Base-by-base conservation (phyloP, 1,140 invertebrate genomes). In the Zaprionus taronus region DNA sequence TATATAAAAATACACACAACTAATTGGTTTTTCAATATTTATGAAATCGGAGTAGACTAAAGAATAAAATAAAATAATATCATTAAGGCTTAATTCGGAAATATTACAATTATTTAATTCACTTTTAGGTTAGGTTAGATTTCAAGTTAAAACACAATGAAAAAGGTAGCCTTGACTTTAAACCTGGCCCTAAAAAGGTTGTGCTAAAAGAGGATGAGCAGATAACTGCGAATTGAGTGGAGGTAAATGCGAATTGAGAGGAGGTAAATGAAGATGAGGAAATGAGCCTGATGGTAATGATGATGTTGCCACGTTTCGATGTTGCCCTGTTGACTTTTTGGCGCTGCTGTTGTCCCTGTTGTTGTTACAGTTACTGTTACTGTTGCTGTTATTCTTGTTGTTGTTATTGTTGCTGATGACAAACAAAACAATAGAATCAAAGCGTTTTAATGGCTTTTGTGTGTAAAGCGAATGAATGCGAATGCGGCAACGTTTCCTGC, bases 371-470 rank as follows among this genome's bases (percentile, higher is more conserved):
- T 34, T 34, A 34, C 31, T 34, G 47, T 24, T 58, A 2, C 28
- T 28, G 28, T 31, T 68, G 64, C 26, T 67, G 49, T 58, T 75
- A 64, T 26, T 67, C 49, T 55, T 75, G 17, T 22, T 72, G 58
- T 34, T 78, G 71, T n/a, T 73, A 77, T 70, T 85, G 79, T 67
- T 85, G 79, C 72, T 86, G 85, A 90, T 85, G 85, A 85, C 85
- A 89, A 90, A 90, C 85, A 89, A 90, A 90, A 89, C 85, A 90
- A 89, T 90, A 60, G 81, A 89, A 90, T 90, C 85, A 89, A 91
- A 89, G 85, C 85, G 79, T 80, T 90, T 75, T 89, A 89, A 89
- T 89, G 85, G 85, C 85, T 89, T 89, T 89, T 89, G 86, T 89
- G 85, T 89, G 85, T 89, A 85, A 85, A 89, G 80, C 90, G 85